Conservation (phyloP, 2,797 vertebrate species). For the Setipinna tenuifilis region DNA sequence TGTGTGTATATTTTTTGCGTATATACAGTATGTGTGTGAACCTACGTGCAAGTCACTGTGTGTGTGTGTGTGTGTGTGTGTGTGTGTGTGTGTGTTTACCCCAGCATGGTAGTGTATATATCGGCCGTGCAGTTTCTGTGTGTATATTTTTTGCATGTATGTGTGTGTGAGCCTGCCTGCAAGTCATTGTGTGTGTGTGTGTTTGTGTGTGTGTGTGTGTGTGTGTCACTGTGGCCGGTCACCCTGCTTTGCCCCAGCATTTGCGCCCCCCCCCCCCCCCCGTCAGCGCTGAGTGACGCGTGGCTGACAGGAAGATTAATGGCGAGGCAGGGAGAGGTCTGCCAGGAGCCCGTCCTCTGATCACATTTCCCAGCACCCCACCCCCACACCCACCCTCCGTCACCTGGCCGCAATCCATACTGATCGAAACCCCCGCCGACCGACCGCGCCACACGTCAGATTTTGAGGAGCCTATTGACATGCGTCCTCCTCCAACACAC, state of each 20-base stretch:
- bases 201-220: background rate
- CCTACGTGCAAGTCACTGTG: conserved; percentile 34
- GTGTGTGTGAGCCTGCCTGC: conserved; percentile 36
- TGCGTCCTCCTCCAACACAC: conserved; percentile 36
- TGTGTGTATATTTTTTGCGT: background rate
- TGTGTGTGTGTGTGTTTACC: background rate
- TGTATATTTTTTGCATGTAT: background rate
- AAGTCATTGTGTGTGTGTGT: conserved; percentile 21
- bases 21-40: background rate
- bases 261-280: background rate
- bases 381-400: conserved; percentile 37
- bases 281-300: conserved; percentile 50
- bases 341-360: conserved; percentile 37
- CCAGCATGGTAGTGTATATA: background rate
- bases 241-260: background rate
- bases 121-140: background rate
- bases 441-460: conserved; percentile 44
- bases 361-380: conserved; percentile 35
- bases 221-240: background rate
- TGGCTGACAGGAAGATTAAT: conserved; percentile 70
- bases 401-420: conserved; percentile 61
- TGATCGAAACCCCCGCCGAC: conserved; percentile 55
- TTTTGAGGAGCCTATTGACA: conserved; percentile 63
- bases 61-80: conserved; percentile 19
- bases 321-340: conserved; percentile 63